Conservation (phyloP, 2,113 vertebrate genomes). For the Periophthalmus modestus region DNA sequence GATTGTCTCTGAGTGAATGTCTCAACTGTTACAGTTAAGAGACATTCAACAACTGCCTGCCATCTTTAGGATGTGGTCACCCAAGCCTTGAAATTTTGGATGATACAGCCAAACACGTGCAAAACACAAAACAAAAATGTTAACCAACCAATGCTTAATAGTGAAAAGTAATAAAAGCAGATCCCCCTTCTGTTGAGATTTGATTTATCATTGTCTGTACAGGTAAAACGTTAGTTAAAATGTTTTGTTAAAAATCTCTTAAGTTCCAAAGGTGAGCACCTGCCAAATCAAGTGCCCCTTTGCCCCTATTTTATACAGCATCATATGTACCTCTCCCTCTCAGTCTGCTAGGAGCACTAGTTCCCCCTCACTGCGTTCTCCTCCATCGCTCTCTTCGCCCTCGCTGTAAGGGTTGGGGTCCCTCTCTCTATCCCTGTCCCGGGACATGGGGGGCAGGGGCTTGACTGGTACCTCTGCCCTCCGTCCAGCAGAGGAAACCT, state of each 20-base stretch:
- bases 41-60: neutral
- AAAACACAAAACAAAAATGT: neutral
- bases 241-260: neutral
- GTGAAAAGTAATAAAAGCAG: neutral
- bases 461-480: slow-evolving; percentile 73
- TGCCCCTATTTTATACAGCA: slow-evolving; percentile 17
- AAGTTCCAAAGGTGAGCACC: neutral
- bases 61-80: neutral
- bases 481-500: slow-evolving; percentile 61
- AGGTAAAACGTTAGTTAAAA: slow-evolving; percentile 21
- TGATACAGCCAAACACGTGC: neutral
- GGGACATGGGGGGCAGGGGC: slow-evolving; percentile 48
- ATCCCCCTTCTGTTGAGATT: neutral
- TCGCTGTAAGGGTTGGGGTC: slow-evolving; percentile 86
- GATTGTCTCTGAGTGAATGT: neutral
- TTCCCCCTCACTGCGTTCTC: slow-evolving; percentile 91
- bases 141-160: neutral
- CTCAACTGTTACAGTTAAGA: neutral
- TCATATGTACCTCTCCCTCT: slow-evolving; percentile 28
- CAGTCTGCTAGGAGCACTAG: slow-evolving; percentile 93
- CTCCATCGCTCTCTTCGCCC: slow-evolving; percentile 87
- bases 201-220: slow-evolving; percentile 14
- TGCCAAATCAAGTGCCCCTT: neutral
- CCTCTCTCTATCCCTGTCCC: slow-evolving; percentile 53
- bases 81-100: neutral